These are phyloP conservation scores for Phainopepla nitens DNA, from an alignment of 2,113 vertebrate genomes.

Conservation along the genomic window DNA sequence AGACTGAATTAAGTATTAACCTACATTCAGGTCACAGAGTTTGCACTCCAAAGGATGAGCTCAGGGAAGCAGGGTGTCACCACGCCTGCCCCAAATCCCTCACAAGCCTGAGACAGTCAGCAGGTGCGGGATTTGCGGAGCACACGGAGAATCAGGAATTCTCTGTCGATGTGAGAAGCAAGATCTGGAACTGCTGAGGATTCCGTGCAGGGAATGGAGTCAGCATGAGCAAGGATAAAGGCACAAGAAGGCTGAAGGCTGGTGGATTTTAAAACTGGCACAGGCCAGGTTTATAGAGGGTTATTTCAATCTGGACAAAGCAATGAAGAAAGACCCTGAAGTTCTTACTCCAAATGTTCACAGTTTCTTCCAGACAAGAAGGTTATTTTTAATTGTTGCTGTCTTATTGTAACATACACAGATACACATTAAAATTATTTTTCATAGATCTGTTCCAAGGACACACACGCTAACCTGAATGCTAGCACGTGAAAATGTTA, in stretches of 20 bases:
- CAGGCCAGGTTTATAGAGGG: background rate
- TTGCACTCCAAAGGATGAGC: background rate
- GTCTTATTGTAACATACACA: background rate
- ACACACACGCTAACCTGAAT: background rate
- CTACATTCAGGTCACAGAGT: background rate
- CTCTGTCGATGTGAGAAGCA: background rate
- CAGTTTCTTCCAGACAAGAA: background rate
- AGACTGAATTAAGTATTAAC: background rate
- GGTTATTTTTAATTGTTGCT: background rate
- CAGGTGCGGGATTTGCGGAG: rapidly evolving
- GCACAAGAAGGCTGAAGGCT: background rate
- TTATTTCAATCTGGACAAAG: background rate
- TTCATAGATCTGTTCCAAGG: background rate
- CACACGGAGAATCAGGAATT: background rate
- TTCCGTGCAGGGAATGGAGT: background rate
- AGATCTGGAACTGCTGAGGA: background rate
- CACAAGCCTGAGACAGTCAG: background rate
- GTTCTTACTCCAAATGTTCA: background rate
- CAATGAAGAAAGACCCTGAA: background rate
- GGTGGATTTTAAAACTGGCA: background rate
- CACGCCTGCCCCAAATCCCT: background rate
- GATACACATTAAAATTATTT: background rate
- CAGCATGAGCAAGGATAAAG: background rate
- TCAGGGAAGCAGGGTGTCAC: background rate
- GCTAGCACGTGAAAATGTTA: background rate